Evolutionary conservation across 2,888 invertebrate species (phyloP), one percentile per base, ranked within the genome.

Genomic region (Ochropleura leucogaster): DNA sequence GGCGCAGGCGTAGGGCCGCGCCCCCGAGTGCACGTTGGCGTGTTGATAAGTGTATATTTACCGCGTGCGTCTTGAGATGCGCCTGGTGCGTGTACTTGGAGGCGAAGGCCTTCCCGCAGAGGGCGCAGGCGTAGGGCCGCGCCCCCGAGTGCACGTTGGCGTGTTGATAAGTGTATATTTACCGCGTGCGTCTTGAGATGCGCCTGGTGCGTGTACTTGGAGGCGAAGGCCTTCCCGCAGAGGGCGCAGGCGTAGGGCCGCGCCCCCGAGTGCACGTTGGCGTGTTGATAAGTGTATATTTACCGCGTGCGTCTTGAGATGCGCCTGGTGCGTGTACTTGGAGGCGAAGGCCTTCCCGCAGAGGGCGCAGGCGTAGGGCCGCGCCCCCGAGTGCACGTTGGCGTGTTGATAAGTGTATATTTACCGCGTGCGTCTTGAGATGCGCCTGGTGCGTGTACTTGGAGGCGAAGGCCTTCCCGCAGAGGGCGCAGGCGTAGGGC

Each of bases 371-470:
- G 95, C 92, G 90, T 98, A 97, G 0, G 98, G 98, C 0, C 98
- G 94, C 3, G 96, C 90, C 0, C 98, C 98, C 0, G 97, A 97
- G 90, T 98, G 98, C 12, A 97, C 96, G 92, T 98, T 98, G 87
- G 97, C 97, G 86, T 98, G 98, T 42, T 98, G n/a, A n/a, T n/a
- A n/a, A n/a, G n/a, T n/a, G n/a, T n/a, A n/a, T n/a, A n/a, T 94
- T 91, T 88, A 96, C 96, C 86, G 93, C 97, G 88, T 98, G 98
- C 0, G 98, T 98, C 92, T 98, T 98, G 74, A 97, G 94, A 85
- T 98, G 98, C 0, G 98, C 97, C 83, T 97, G 98, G 81, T 97
- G 97, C 0, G 98, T 98, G 88, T 98, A 98, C 88, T 98, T 98
- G 16, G 98, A 98, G 0, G 98, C 98, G 93, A 98, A 98, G 84